Conservation (phyloP, 2,888 invertebrate species). For the Lomographa bimaculata region DNA sequence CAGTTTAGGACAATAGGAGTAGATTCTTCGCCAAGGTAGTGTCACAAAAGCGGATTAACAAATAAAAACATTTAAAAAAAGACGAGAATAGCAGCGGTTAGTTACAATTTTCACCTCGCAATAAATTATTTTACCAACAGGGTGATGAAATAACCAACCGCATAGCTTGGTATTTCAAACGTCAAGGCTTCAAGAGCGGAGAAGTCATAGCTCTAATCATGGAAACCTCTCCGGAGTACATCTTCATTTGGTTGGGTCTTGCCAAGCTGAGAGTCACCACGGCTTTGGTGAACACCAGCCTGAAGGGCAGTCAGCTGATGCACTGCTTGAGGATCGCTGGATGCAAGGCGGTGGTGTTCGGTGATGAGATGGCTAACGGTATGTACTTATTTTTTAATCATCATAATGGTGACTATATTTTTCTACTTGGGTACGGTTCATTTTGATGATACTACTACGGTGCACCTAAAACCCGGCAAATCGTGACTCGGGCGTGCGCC, state of each 20-base stretch:
- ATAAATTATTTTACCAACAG: too few relatives aligned
- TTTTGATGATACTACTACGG: too few relatives aligned
- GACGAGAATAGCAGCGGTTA: too few relatives aligned
- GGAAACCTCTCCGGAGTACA: constrained; percentile 95
- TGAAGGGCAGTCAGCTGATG: constrained; percentile 89
- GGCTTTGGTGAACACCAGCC: constrained; percentile 95
- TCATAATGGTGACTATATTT: too few relatives aligned
- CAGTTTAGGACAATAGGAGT: too few relatives aligned
- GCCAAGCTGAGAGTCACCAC: constrained; percentile 92
- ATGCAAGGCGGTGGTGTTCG: constrained; percentile 91
- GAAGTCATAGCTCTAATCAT: constrained; percentile 94
- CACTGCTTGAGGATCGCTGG: constrained; percentile 92
- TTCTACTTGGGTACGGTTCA: too few relatives aligned
- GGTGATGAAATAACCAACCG: constrained; percentile 84
- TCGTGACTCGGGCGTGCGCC: too few relatives aligned
- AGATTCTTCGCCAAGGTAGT: too few relatives aligned
- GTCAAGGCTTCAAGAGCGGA: constrained; percentile 84
- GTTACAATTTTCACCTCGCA: too few relatives aligned
- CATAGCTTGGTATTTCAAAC: constrained; percentile 82
- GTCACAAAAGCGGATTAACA: too few relatives aligned
- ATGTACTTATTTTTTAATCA: constrained; percentile 30
- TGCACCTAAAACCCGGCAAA: too few relatives aligned
- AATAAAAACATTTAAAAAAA: too few relatives aligned
- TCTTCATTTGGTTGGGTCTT: constrained; percentile 95
- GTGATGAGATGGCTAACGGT: constrained; percentile 84